Conservation (phyloP, 2,113 vertebrate genomes). For the Callithrix jacchus region DNA sequence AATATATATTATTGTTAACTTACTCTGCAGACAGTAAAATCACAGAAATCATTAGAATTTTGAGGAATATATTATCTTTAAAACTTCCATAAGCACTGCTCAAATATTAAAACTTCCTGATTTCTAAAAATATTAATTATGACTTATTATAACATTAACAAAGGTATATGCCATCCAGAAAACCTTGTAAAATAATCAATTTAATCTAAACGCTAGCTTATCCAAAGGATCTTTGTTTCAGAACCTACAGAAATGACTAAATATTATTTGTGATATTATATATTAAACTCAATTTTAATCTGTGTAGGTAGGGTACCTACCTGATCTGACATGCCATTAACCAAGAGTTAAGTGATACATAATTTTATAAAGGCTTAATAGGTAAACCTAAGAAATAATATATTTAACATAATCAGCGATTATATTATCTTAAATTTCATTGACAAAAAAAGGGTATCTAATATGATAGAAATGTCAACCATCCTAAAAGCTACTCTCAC, state of each 20-base stretch:
- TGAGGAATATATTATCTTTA: conserved; percentile 32
- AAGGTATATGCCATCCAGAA: conserved; percentile 63
- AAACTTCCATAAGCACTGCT: conserved; percentile 42
- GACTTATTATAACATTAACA: conserved; percentile 75
- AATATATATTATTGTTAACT: conserved; percentile 22
- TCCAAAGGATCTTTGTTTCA: conserved; percentile 63
- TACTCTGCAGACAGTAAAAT: conserved; percentile 17
- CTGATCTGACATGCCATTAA: conserved; percentile 77
- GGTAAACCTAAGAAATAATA: conserved; percentile 50
- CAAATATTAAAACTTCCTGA: conserved; percentile 63
- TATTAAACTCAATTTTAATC: conserved; percentile 74
- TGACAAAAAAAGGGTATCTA: conserved; percentile 61
- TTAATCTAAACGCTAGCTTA: conserved; percentile 77
- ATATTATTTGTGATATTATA: conserved; percentile 71
- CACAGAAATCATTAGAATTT: conserved; percentile 60
- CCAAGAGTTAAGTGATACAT: conserved; percentile 77
- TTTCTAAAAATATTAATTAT: conserved; percentile 74
- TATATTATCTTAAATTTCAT: conserved; percentile 65
- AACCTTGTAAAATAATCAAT: conserved; percentile 78
- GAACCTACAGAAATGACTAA: conserved; percentile 70
- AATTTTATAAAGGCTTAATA: conserved; percentile 68
- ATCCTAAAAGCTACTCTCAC: background rate
- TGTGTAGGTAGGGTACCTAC: conserved; percentile 61
- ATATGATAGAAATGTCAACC: background rate
- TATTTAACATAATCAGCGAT: conserved; percentile 70